Conservation (phyloP, 2,797 vertebrate genomes). For the Myotis planiceps region DNA sequence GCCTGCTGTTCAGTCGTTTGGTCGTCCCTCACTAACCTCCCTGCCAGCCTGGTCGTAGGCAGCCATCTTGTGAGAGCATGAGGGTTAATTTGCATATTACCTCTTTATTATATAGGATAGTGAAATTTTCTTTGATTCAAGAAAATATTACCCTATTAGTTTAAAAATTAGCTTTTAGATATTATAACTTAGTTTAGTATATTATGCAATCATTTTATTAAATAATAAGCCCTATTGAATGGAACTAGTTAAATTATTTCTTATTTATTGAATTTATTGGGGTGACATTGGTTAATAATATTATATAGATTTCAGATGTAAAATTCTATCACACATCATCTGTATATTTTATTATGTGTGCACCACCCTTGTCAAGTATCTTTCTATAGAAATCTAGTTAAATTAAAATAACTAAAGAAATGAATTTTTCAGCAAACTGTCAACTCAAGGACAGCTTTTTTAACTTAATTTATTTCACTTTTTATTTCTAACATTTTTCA, state of each 20-base stretch:
- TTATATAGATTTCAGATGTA: neutral
- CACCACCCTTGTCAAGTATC: neutral
- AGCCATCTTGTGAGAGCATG: too few relatives aligned
- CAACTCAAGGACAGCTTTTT: neutral
- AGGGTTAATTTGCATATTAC: too few relatives aligned
- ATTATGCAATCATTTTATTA: neutral
- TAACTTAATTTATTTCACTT: neutral
- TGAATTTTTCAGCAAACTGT: slow-evolving; percentile 6
- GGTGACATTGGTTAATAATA: neutral
- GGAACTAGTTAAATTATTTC: neutral
- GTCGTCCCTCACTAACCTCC: too few relatives aligned
- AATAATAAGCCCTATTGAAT: neutral
- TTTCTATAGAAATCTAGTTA: neutral
- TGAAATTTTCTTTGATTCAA: slow-evolving; percentile 29
- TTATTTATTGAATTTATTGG: neutral
- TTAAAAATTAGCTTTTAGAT: neutral
- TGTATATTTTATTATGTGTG: neutral
- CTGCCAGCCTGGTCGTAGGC: too few relatives aligned
- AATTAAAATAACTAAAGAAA: slow-evolving; percentile 24
- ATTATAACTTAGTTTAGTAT: neutral
- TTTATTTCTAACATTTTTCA: neutral
- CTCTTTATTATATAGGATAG: neutral
- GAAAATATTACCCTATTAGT: slow-evolving; percentile 18
- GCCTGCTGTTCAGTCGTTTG: too few relatives aligned
- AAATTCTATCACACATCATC: neutral